A percentile compares a stretch with the other conserved stretches of the same genome.
These are phyloP conservation scores for Oeneis ivallda DNA, from an alignment of 2,888 invertebrate species.

Conservation along the genomic window DNA sequence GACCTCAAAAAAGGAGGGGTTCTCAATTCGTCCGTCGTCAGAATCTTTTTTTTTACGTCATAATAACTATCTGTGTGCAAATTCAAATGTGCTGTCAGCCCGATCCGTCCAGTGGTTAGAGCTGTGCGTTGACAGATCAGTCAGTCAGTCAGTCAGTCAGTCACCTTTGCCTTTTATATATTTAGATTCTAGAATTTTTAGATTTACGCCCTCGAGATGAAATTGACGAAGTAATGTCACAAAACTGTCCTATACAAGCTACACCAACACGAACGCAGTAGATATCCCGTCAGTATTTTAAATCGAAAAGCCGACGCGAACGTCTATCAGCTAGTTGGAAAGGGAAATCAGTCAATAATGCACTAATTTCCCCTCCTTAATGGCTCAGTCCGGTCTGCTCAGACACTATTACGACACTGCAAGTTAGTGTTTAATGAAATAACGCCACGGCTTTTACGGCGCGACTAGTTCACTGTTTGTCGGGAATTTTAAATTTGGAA, in stretches of 20 bases:
- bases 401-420: constrained; percentile 67
- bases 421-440: constrained; percentile 59
- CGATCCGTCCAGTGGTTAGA: too few relatives aligned
- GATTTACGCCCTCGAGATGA: too few relatives aligned
- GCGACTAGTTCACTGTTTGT: constrained; percentile 20
- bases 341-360: constrained; percentile 82
- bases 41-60: too few relatives aligned
- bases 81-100: too few relatives aligned
- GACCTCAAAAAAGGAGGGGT: too few relatives aligned
- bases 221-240: neutral
- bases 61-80: too few relatives aligned
- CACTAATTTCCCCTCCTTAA: constrained; percentile 81
- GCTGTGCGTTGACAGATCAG: too few relatives aligned
- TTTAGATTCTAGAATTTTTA: too few relatives aligned
- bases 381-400: constrained; percentile 66
- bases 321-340: constrained; percentile 75
- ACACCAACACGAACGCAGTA: constrained; percentile 56
- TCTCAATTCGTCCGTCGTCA: too few relatives aligned
- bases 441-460: constrained; percentile 37
- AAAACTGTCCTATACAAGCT: constrained; percentile 29
- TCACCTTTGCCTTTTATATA: too few relatives aligned
- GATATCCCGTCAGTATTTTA: constrained; percentile 62
- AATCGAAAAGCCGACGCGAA: constrained; percentile 62
- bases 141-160: too few relatives aligned
- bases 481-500: constrained; percentile 14